A percentile compares a stretch with the other conserved stretches of the same genome.
phyloP scores from a whole-genome alignment of 2,113 vertebrate genomes.

The Mastomys natalensis region DNA sequence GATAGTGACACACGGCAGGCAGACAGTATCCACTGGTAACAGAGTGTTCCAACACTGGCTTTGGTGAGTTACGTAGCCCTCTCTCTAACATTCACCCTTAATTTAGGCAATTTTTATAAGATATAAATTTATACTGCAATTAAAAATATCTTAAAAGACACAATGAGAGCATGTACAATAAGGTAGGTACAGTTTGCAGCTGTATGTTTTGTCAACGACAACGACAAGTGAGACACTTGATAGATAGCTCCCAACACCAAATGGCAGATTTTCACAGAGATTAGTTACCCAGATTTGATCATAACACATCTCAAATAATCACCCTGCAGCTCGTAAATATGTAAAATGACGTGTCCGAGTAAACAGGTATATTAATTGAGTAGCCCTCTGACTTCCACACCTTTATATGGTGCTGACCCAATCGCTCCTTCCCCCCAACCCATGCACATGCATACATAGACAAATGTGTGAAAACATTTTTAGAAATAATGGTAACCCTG shows the following conservation, averaged over 20 bases:
- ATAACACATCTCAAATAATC: not conserved
- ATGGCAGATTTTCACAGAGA: not conserved
- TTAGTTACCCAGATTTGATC: not conserved
- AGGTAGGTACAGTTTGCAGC: not conserved
- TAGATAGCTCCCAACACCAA: not conserved
- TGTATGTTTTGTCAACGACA: not conserved
- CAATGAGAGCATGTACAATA: not conserved
- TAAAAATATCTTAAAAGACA: not conserved
- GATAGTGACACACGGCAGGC: not conserved
- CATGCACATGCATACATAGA: not conserved
- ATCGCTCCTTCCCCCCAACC: not conserved
- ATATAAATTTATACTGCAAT: not conserved
- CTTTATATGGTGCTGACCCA: not conserved
- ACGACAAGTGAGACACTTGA: not conserved
- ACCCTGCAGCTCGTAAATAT: not conserved
- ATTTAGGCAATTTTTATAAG: not conserved
- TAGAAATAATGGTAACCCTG: not conserved
- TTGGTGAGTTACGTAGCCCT: not conserved
- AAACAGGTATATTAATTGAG: not conserved
- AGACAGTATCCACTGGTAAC: not conserved
- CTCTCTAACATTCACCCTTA: not conserved
- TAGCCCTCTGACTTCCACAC: not conserved
- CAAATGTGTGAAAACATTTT: not conserved
- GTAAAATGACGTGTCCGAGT: not conserved
- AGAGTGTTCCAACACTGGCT: not conserved